Conservation (phyloP, 2,888 invertebrate genomes). For the Drosophila fungiperda region DNA sequence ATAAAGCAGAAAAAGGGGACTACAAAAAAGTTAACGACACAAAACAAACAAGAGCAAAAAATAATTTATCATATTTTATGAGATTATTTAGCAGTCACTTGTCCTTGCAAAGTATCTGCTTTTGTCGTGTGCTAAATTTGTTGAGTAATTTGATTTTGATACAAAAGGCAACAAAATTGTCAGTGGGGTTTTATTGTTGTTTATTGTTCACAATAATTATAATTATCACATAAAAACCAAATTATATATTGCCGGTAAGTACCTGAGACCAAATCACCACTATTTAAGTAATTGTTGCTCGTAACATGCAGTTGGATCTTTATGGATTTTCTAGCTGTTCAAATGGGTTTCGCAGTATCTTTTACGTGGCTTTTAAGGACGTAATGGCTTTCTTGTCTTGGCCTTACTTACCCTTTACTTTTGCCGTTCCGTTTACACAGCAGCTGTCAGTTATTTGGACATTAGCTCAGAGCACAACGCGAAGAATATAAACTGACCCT, state of each 20-base stretch:
- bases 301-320: conserved; percentile 12
- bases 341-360: conserved; percentile 49
- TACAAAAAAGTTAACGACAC: conserved; percentile 3
- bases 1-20: not conserved
- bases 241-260: not conserved
- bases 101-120: conserved; percentile 35
- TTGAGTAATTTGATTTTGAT: conserved; percentile 49
- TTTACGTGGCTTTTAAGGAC: conserved; percentile 50
- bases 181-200: not conserved
- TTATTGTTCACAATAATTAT: conserved; percentile 17
- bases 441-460: conserved; percentile 57
- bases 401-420: conserved; percentile 10
- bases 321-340: not conserved
- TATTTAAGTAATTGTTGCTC: conserved; percentile 1
- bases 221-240: not conserved
- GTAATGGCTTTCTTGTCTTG: conserved; percentile 39
- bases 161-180: conserved; percentile 16
- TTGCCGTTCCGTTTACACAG: not conserved
- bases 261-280: not conserved
- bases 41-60: conserved; percentile 4
- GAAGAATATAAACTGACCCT: conserved; percentile 66
- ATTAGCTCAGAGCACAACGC: conserved; percentile 54
- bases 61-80: conserved; percentile 45
- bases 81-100: conserved; percentile 30
- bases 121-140: conserved; percentile 25